A percentile compares a stretch with the other conserved stretches of the same genome.
Conservation (phyloP, 2,797 vertebrate genomes). For the Aeoliscus strigatus region DNA sequence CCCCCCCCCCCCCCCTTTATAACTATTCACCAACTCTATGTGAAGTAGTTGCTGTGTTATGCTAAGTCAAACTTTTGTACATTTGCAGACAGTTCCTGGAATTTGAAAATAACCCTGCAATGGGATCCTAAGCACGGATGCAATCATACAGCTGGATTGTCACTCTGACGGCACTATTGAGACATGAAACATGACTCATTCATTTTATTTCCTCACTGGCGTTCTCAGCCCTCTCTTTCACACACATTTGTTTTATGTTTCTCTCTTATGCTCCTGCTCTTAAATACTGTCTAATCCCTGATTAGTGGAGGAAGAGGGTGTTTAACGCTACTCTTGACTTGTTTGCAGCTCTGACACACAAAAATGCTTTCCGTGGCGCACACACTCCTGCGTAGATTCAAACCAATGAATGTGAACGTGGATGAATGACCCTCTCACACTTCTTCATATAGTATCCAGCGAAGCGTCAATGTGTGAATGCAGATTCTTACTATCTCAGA, state of each 20-base stretch:
- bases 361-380: slow-evolving; percentile 31
- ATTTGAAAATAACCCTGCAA: neutral
- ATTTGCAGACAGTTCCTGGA: neutral
- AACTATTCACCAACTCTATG: no score
- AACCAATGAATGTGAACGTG: no score
- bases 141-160: slow-evolving; percentile 28
- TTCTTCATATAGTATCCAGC: no score
- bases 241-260: slow-evolving; percentile 56
- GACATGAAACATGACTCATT: slow-evolving; percentile 33
- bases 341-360: slow-evolving; percentile 57
- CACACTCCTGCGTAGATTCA: neutral
- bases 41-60: no score
- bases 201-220: slow-evolving; percentile 34
- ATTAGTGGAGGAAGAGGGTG: slow-evolving; percentile 60
- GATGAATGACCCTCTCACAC: no score
- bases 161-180: slow-evolving; percentile 9
- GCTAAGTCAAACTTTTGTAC: no score
- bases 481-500: neutral
- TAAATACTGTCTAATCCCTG: slow-evolving; percentile 70
- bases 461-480: no score
- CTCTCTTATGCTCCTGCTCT: slow-evolving; percentile 65
- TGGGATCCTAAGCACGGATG: slow-evolving; percentile 3
- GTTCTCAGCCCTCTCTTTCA: slow-evolving; percentile 43
- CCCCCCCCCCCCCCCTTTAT: no score
- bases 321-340: slow-evolving; percentile 61